A percentile compares a stretch with the other conserved stretches of the same genome.
Evolutionary conservation across 1,140 invertebrate species (phyloP).

Genomic region (Ostrea denselamellosa): DNA sequence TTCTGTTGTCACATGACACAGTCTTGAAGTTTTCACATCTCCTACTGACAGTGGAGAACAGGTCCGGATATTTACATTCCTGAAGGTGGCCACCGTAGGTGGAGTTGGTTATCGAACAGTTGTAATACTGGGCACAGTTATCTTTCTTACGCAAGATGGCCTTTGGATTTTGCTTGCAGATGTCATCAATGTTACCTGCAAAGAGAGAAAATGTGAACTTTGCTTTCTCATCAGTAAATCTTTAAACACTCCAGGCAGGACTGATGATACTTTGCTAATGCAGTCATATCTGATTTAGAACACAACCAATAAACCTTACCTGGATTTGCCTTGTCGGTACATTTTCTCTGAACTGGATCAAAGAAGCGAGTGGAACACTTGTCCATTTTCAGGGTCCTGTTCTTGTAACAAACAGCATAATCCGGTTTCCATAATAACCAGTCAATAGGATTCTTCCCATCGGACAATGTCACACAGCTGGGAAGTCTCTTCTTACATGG

Average conservation of each 20-base stretch:
- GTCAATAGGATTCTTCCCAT: conserved; percentile 53
- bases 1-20: neutral
- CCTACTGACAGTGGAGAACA: neutral
- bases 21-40: neutral
- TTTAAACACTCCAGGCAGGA: neutral
- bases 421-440: conserved; percentile 53
- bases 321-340: conserved; percentile 46
- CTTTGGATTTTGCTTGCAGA: conserved; percentile 49
- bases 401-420: conserved; percentile 59
- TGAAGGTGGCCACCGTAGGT: conserved; percentile 54
- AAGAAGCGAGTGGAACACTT: conserved; percentile 55
- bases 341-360: conserved; percentile 52
- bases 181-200: conserved; percentile 38
- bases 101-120: conserved; percentile 61
- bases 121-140: conserved; percentile 71
- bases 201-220: neutral
- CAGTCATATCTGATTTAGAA: neutral
- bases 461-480: conserved; percentile 53
- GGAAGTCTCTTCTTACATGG: conserved; percentile 54
- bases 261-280: too few relatives aligned
- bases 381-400: conserved; percentile 54
- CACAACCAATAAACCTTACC: neutral
- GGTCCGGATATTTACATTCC: conserved; percentile 57
- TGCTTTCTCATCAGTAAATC: neutral
- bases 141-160: conserved; percentile 52